A percentile compares a stretch with the other conserved stretches of the same genome.
Evolutionary conservation across 2,113 vertebrate species (phyloP).

Genomic region (Struthio camelus): DNA sequence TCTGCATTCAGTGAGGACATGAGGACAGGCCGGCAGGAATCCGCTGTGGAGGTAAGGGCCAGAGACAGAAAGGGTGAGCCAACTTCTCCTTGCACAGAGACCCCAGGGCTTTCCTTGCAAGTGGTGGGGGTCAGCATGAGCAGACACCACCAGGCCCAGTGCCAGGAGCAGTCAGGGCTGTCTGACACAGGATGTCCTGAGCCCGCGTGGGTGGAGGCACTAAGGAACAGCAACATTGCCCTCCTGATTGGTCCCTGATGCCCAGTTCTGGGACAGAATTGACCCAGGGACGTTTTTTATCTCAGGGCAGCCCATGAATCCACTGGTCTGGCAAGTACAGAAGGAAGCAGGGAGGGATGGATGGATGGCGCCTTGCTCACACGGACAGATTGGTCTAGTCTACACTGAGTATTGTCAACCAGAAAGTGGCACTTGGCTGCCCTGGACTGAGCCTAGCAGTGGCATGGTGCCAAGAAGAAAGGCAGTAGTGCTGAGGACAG

Average conservation of each 20-base stretch:
- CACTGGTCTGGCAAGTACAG: background rate
- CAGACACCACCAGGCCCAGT: background rate
- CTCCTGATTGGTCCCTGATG: background rate
- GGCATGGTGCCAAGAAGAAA: background rate
- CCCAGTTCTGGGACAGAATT: background rate
- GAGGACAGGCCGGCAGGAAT: conserved; percentile 57
- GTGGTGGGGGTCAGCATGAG: rapidly evolving
- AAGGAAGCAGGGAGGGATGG: background rate
- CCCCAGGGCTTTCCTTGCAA: background rate
- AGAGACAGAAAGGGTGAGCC: background rate
- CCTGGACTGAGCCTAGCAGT: background rate
- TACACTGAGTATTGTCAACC: background rate
- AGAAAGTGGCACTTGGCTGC: background rate
- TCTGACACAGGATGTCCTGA: background rate
- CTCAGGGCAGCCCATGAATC: rapidly evolving
- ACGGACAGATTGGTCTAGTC: background rate
- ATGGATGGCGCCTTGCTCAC: background rate
- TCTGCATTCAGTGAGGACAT: conserved; percentile 42
- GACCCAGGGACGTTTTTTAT: background rate
- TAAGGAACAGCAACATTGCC: background rate
- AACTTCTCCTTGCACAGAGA: too few species aligned
- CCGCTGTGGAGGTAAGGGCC: background rate
- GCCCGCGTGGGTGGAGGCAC: rapidly evolving
- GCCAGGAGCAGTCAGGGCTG: background rate
- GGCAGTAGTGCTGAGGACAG: background rate